Percentiles rank a stretch among this genome's conserved stretches.
These are phyloP conservation scores for Drosophila algonquin DNA, from an alignment of 2,888 invertebrate species.

Conservation along the genomic window DNA sequence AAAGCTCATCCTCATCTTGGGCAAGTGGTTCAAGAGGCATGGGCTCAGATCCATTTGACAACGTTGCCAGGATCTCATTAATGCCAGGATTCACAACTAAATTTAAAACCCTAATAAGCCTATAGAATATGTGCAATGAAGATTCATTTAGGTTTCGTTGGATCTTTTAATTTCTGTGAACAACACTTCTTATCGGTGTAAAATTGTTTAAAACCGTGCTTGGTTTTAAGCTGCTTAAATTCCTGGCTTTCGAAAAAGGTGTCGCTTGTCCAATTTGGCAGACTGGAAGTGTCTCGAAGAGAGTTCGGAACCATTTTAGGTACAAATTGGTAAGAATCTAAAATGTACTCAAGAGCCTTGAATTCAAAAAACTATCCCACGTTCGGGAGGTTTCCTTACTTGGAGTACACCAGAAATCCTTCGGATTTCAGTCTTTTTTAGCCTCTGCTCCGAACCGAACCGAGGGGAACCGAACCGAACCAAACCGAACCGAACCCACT, in stretches of 20 bases:
- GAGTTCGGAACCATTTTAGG: no score
- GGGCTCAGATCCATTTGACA: not conserved
- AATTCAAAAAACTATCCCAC: not conserved
- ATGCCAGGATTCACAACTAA: constrained; percentile 3
- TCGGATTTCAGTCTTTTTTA: not conserved
- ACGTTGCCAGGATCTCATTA: constrained; percentile 1
- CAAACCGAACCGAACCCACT: not conserved
- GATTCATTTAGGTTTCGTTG: no score
- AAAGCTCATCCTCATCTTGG: not conserved
- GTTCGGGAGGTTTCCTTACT: not conserved
- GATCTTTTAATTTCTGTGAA: no score
- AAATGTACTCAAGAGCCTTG: not conserved
- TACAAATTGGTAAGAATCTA: not conserved
- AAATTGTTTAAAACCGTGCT: no score
- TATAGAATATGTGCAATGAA: not conserved
- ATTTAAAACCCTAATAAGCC: not conserved
- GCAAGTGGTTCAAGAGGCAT: constrained; percentile 4
- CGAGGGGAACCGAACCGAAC: no score
- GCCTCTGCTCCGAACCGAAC: not conserved
- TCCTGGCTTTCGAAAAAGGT: no score
- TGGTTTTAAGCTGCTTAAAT: no score
- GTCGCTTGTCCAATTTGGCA: no score
- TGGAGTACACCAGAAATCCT: not conserved
- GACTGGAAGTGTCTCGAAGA: no score
- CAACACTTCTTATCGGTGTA: no score